Evolutionary conservation across 1,140 invertebrate species (phyloP).

Genomic region (Pygmarrhopalites habei): DNA sequence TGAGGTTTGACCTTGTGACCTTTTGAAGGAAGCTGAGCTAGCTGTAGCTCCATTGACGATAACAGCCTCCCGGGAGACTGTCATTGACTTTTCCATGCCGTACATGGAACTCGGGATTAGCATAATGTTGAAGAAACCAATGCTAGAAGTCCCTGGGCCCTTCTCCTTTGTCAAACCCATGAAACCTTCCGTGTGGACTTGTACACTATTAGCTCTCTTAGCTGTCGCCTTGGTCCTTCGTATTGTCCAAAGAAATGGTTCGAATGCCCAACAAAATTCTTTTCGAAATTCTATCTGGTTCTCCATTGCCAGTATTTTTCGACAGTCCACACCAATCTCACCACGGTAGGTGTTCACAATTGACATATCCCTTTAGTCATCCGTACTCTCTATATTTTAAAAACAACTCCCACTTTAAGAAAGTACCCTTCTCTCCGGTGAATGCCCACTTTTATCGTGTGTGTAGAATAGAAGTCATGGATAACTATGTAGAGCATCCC

Average conservation of each 20-base stretch:
- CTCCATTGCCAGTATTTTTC: slow-evolving; percentile 58
- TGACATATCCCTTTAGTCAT: too few species aligned
- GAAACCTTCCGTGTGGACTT: slow-evolving; percentile 57
- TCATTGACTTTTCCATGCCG: slow-evolving; percentile 59
- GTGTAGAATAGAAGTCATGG: too few species aligned
- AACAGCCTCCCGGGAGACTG: slow-evolving; percentile 54
- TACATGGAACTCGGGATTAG: slow-evolving; percentile 59
- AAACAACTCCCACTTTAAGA: too few species aligned
- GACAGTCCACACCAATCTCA: slow-evolving; percentile 58
- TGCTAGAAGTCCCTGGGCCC: slow-evolving; percentile 53
- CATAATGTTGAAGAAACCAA: slow-evolving; percentile 62
- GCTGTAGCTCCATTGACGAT: slow-evolving; percentile 60
- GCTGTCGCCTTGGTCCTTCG: slow-evolving; percentile 57
- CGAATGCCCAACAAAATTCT: slow-evolving; percentile 54
- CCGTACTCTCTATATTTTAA: too few species aligned
- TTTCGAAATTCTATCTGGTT: slow-evolving; percentile 63
- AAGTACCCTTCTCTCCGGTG: too few species aligned
- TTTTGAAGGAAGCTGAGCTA: slow-evolving; percentile 58
- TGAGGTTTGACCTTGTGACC: too few species aligned
- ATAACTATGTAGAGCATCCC: too few species aligned
- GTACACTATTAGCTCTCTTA: slow-evolving; percentile 54
- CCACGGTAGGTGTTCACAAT: slow-evolving; percentile 57
- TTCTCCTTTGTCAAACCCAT: slow-evolving; percentile 63
- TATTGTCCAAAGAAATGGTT: slow-evolving; percentile 47
- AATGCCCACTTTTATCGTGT: too few species aligned